Evolutionary conservation across 1,140 invertebrate genomes (phyloP).

Genomic region (Ectropis grisescens): DNA sequence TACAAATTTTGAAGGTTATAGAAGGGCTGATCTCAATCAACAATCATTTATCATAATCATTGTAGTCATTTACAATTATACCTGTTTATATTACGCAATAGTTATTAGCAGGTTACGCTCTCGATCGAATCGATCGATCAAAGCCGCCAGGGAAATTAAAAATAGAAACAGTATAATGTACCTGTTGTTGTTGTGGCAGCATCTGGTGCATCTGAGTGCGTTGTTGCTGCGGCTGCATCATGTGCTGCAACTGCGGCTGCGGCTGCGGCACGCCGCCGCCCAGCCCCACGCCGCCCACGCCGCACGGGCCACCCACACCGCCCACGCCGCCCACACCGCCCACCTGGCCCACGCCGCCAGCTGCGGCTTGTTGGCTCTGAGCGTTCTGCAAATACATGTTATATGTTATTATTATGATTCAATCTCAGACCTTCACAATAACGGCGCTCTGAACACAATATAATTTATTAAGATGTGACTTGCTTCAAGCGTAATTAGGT

Average conservation of each 20-base stretch:
- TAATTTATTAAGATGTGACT: too few species aligned
- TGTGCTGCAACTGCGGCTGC: constrained; percentile 64
- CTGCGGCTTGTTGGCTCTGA: constrained; percentile 59
- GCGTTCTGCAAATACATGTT: constrained; percentile 39
- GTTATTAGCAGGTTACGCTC: too few species aligned
- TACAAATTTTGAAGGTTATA: too few species aligned
- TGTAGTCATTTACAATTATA: too few species aligned
- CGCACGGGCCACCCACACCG: constrained; percentile 27
- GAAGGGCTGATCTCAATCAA: too few species aligned
- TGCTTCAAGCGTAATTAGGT: too few species aligned
- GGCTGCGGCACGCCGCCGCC: constrained; percentile 54
- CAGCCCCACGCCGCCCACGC: constrained; percentile 40
- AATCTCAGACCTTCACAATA: too few species aligned
- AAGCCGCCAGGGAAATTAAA: too few species aligned
- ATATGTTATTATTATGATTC: constrained; percentile 1
- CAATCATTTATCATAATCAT: too few species aligned
- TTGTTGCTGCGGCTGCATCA: constrained; percentile 71
- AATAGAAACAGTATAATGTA: constrained; percentile 16
- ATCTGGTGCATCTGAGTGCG: constrained; percentile 71
- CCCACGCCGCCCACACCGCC: constrained; percentile 27
- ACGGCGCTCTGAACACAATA: too few species aligned
- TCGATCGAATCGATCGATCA: too few species aligned
- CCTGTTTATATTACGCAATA: too few species aligned
- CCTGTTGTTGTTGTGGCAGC: constrained; percentile 70
- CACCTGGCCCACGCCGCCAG: constrained; percentile 38